A percentile compares a stretch with the other conserved stretches of the same genome.
phyloP scores from a whole-genome alignment of 2,888 invertebrate species.

The Mactromeris polynyma region DNA sequence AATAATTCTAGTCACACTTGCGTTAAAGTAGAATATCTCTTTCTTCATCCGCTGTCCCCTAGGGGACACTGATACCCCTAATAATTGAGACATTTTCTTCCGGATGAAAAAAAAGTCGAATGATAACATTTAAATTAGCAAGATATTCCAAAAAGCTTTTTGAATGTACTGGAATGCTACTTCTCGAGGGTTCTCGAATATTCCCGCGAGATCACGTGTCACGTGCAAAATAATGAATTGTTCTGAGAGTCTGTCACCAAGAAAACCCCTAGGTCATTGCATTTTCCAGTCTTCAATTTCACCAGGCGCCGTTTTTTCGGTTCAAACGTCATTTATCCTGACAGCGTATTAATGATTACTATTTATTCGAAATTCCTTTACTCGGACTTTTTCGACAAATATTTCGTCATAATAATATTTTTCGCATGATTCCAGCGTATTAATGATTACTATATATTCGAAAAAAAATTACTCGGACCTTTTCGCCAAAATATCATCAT shows the following conservation, averaged over 20 bases:
- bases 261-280: not conserved
- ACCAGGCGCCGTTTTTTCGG: not conserved
- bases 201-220: constrained; percentile 35
- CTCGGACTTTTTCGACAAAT: not conserved
- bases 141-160: not conserved
- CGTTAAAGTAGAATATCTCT: no score
- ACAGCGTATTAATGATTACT: not conserved
- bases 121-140: not conserved
- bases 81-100: not conserved
- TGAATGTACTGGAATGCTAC: constrained; percentile 13
- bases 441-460: not conserved
- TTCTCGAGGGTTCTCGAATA: constrained; percentile 24
- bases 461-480: not conserved
- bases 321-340: not conserved
- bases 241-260: not conserved
- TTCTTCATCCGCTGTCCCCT: not conserved
- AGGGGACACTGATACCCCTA: not conserved
- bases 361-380: not conserved
- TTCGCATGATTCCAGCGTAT: no score
- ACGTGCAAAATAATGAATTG: constrained; percentile 29
- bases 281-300: not conserved
- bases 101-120: constrained; percentile 4
- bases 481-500: no score
- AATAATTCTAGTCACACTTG: no score
- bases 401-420: no score